Base-by-base conservation (phyloP, 2,888 invertebrate genomes). In the Aleiodes testaceus region DNA sequence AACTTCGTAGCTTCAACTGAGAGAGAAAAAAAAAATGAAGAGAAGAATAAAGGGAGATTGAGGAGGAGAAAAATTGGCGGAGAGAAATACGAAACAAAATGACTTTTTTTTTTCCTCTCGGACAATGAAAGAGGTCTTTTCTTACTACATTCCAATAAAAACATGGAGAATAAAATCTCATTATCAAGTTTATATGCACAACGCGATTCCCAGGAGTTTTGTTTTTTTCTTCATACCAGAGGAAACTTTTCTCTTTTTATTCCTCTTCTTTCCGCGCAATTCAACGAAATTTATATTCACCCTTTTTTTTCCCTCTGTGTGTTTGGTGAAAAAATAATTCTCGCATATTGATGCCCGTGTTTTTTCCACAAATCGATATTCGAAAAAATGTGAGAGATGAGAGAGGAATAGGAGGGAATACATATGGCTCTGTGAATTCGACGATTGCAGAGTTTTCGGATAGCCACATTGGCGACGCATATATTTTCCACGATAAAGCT, bases 71-170 rank as follows among this genome's bases (percentile, higher is more conserved):
- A 30, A 55, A 55, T 30, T 55, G 26, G 16, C 12, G 55, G 36
- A 14, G 30, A 55, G 36, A 30, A 68, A 30, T 61, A 47, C 18
- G 45, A 47, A 68, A 68, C 18, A 68, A 49, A 61, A 68, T 61
- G 68, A 68, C 59, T 61, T 66, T 66, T 68, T 66, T 66, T 68
- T 36, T 49, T 3, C 26, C 26, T 64, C 68, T 26, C 18, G 16
- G 47, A 55, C 55, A 68, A 59, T 30, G 30, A 42, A 30, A 59
- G 20, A 16, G 26, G 14, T 26, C 16, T 47, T 68, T 55, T 67
- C 26, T 20, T 49, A 42, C 50, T 66, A 52, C 42, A 18, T 30
- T 26, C 53, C 11, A 53, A 11, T 26, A 53, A 53, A 26, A 53
- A 22, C n/a, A 18, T 16, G n/a, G 4, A 1, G 2, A 26, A 53